Percentiles rank a stretch among this genome's conserved stretches.
These are phyloP conservation scores for Amphipoea lucens DNA, from an alignment of 2,888 invertebrate genomes.

Conservation along the genomic window DNA sequence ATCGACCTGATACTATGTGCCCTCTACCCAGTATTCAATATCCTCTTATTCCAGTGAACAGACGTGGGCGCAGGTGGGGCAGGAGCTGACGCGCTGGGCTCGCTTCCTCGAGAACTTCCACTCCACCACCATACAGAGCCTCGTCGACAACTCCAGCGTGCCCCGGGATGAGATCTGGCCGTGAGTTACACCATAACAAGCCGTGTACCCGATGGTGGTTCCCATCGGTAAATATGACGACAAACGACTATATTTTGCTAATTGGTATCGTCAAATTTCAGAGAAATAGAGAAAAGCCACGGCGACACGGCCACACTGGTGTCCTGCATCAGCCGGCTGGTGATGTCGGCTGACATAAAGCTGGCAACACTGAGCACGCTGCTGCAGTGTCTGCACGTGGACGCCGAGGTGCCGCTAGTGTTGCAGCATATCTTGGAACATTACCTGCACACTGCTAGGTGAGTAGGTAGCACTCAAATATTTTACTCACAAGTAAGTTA, in stretches of 20 bases:
- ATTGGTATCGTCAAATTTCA: constrained; percentile 53
- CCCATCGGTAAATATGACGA: neutral
- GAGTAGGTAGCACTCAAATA: neutral
- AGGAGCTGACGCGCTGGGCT: constrained; percentile 85
- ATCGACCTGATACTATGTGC: neutral
- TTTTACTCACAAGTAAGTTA: neutral
- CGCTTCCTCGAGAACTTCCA: constrained; percentile 87
- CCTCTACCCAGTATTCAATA: neutral
- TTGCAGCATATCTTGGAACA: constrained; percentile 40
- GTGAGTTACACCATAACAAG: constrained; percentile 73
- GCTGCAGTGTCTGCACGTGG: constrained; percentile 65
- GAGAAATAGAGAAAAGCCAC: constrained; percentile 82
- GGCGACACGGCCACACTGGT: constrained; percentile 70
- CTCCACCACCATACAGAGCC: constrained; percentile 78
- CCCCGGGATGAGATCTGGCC: constrained; percentile 75
- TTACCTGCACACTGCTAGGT: constrained; percentile 39
- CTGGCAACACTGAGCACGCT: constrained; percentile 49
- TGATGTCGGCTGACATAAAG: constrained; percentile 58
- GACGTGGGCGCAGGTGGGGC: constrained; percentile 82
- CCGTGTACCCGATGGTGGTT: neutral
- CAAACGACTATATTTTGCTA: neutral
- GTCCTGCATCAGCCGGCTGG: constrained; percentile 47
- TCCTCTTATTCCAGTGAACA: constrained; percentile 71
- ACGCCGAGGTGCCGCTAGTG: constrained; percentile 25
- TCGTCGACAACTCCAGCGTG: constrained; percentile 71